These are phyloP conservation scores for Drosophila stalkeri DNA, from an alignment of 2,888 invertebrate species.

Conservation along the genomic window DNA sequence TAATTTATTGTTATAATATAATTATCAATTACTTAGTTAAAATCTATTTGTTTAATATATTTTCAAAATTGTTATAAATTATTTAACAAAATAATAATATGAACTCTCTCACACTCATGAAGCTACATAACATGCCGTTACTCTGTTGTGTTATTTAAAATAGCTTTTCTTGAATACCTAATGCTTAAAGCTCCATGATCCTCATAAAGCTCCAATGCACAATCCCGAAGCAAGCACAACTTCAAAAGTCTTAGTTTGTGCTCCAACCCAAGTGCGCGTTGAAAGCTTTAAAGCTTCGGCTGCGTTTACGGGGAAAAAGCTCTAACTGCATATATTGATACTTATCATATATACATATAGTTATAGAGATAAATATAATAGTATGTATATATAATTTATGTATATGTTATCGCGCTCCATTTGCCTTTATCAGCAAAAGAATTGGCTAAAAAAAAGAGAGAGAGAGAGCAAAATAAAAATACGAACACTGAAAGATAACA, in stretches of 20 bases:
- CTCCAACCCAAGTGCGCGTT: constrained; percentile 14
- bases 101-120: too few relatives aligned
- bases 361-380: background rate
- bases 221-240: background rate
- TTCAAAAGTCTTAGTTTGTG: constrained; percentile 8
- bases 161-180: background rate
- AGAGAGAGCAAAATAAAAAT: background rate
- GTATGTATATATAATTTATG: background rate
- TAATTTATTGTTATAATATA: too few relatives aligned
- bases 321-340: constrained; percentile 14
- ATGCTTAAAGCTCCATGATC: background rate
- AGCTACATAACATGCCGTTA: too few relatives aligned
- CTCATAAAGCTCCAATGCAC: background rate
- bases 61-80: too few relatives aligned
- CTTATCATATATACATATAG: constrained; percentile 13
- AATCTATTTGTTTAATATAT: too few relatives aligned
- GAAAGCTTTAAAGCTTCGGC: constrained; percentile 19
- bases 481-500: constrained; percentile 26
- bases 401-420: constrained; percentile 29
- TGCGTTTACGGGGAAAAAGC: constrained; percentile 12
- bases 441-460: constrained; percentile 7
- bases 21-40: too few relatives aligned
- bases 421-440: constrained; percentile 40
- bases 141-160: background rate
- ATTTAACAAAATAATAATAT: too few relatives aligned